Base-by-base conservation (phyloP, 2,888 invertebrate species). In the Heterodera filipjevi region DNA sequence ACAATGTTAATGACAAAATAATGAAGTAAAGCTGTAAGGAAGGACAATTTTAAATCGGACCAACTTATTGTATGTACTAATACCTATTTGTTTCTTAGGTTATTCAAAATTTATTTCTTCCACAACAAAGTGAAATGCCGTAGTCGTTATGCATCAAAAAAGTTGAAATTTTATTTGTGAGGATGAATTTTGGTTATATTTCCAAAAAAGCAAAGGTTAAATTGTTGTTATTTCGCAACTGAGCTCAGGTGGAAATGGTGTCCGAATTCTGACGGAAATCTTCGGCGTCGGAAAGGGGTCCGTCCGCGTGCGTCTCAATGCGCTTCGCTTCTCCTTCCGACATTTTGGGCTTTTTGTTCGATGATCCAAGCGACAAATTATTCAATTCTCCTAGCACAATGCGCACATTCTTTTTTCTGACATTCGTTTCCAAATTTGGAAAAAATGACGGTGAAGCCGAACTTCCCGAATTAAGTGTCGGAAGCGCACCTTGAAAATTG, bases 381-480 rank as follows among this genome's bases (percentile, higher is more conserved):
- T 59, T 39, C 16, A 53, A 35, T 76, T 76, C 75, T 19, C 74
- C 75, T 32, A 77, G 66, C 73, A 76, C 74, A 73, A 39, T 14
- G 3, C 44, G 44, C 39, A 39, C 12, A 14, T 35, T 10, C 27
- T 53, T 77, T 35, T 30, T 73, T 30, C 66, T 49, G 49, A 3
- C 16, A 14, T 49, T 49, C 3, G 16, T 49, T 49, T 49, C 49
- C 0, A 8, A 22, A n/a, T 49, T 32, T 39, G 74, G 33, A 73
- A 66, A 76, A 33, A 32, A 72, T 30, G 49, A 72, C 32, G 19
- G 30, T n/a, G 39, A 72, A 22, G 71, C 1, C 12, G 71, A 2
- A 0, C 10, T 32, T 27, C 12, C 46, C 2, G 44, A 10, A 70
- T 70, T 39, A 70, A 5, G 19, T n/a, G 22, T 19, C n/a, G 19